Conservation (phyloP, 2,888 invertebrate genomes). For the Cryptus viduatorius region DNA sequence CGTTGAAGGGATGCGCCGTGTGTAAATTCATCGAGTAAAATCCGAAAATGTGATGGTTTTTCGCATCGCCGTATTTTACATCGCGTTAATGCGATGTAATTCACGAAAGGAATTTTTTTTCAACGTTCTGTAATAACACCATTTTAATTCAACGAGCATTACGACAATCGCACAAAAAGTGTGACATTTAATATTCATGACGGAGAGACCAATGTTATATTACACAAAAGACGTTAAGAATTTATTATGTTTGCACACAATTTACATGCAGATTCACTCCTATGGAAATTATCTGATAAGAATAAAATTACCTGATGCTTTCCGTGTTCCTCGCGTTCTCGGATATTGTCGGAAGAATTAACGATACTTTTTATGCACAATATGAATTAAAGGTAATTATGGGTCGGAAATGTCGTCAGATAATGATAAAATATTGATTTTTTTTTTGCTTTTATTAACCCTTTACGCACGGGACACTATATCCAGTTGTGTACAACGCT, state of each 20-base stretch:
- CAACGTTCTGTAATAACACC: background rate
- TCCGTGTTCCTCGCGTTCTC: background rate
- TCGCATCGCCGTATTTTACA: background rate
- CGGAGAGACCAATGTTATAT: background rate
- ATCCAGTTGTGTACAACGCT: no score
- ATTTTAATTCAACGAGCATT: background rate
- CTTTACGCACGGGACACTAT: no score
- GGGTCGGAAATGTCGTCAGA: no score
- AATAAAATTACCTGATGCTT: background rate
- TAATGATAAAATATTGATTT: no score
- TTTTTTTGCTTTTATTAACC: no score
- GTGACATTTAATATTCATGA: conserved; percentile 29
- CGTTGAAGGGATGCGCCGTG: background rate
- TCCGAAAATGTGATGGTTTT: background rate
- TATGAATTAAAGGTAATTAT: no score
- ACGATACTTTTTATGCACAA: background rate
- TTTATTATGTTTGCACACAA: conserved; percentile 8
- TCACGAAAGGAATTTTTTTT: background rate
- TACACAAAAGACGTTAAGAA: background rate
- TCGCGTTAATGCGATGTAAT: background rate
- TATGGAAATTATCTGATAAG: background rate
- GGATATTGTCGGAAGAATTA: background rate
- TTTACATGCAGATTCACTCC: background rate
- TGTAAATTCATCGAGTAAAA: background rate
- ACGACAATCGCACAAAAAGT: background rate